These are phyloP conservation scores for Bungarus multicinctus DNA, from an alignment of 2,113 vertebrate genomes.

Conservation along the genomic window DNA sequence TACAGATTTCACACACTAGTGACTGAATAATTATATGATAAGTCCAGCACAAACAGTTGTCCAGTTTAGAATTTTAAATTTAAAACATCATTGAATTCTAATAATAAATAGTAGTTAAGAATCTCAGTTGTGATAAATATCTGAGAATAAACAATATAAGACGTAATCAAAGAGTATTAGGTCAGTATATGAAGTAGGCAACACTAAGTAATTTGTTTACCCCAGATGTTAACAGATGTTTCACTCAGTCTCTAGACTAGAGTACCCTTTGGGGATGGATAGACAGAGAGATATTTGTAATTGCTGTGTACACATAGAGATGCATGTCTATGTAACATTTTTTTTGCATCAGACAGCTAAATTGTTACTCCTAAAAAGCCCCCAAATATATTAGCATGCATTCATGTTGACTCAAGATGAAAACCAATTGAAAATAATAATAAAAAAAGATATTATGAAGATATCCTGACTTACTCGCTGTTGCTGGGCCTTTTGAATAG, in stretches of 20 bases:
- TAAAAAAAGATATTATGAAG: neutral
- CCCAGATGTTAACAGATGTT: neutral
- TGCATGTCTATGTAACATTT: neutral
- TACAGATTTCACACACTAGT: constrained; percentile 31
- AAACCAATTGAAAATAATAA: neutral
- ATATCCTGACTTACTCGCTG: constrained; percentile 75
- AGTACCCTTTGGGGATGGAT: neutral
- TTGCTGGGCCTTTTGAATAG: constrained; percentile 92
- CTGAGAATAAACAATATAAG: constrained; percentile 29
- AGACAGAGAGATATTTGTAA: neutral
- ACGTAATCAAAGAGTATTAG: constrained; percentile 30
- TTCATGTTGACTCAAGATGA: constrained; percentile 1
- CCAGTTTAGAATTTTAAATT: constrained; percentile 54
- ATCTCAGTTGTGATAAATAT: constrained; percentile 40
- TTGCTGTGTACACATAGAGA: neutral
- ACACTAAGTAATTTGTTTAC: neutral
- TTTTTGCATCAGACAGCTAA: neutral
- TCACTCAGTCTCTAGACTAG: neutral
- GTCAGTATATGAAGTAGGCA: neutral
- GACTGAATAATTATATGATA: constrained; percentile 45
- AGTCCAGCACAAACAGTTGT: constrained; percentile 35
- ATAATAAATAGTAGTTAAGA: constrained; percentile 48
- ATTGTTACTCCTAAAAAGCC: neutral
- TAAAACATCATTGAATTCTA: constrained; percentile 55
- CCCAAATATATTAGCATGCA: neutral